Evolutionary conservation across 2,888 invertebrate genomes (phyloP), one percentile per base, ranked within the genome.

Genomic region (Sussaba pulchella): DNA sequence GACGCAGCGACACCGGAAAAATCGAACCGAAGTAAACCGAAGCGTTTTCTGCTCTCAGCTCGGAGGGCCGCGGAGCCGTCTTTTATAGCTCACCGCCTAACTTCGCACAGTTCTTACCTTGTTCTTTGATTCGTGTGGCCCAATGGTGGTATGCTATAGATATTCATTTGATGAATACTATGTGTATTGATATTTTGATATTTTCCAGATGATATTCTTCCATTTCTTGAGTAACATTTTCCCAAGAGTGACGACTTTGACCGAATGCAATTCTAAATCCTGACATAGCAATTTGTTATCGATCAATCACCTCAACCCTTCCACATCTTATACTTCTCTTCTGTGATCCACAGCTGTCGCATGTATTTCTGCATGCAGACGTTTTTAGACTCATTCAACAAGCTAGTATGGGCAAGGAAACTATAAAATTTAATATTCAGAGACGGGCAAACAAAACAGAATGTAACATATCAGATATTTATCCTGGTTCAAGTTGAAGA

Each of bases 21-120:
- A 92, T 92, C 91, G 92, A 92, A 92, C 90, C 87, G 89, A 89
- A 91, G 91, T 92, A 91, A 90, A 91, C 91, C 91, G 89, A 92
- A 91, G 91, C 88, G 87, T 89, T 91, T 91, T 90, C 90, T 88
- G 88, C 88, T 88, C 88, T 83, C 75, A 77, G 84, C 83, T 81
- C 64, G 82, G 82, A 83, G 81, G 67, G 75, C 69, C 72, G n/a
- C n/a, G 64, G 71, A 66, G 82, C 81, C 78, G 83, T 82, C 72
- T 83, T 81, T 80, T 64, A 75, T 84, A 71, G 70, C 63, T 78
- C 82, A 83, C 77, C 74, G 50, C 19, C 72, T 59, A 19, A 19
- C 63, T 66, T 17, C 19, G 43, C 10, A 57, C 17, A 17, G 45
- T 10, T 61, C 36, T 76, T 73, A 72, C 72, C 82, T 63, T 36